Evolutionary conservation across 1,140 invertebrate species (phyloP).

Genomic region (Zaprionus gabonicus): DNA sequence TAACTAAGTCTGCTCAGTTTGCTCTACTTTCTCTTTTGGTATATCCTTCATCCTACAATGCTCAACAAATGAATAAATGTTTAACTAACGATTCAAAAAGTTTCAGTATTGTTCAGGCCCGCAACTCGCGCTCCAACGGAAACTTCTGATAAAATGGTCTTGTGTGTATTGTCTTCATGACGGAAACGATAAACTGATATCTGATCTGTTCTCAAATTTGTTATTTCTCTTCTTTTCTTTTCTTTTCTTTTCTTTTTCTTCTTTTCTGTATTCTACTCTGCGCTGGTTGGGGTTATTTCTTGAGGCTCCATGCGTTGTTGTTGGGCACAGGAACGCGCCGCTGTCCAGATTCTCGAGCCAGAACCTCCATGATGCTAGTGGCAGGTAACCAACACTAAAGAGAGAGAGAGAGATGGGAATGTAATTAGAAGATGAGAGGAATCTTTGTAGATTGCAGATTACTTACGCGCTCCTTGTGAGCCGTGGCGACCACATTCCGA

Average conservation of each 20-base stretch:
- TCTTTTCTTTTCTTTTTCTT: neutral
- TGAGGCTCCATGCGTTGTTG: conserved; percentile 85
- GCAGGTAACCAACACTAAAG: conserved; percentile 93
- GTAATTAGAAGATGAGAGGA: neutral
- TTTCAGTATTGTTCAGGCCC: conserved; percentile 23
- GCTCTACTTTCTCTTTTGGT: conserved; percentile 25
- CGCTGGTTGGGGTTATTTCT: conserved; percentile 58
- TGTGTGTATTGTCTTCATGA: conserved; percentile 56
- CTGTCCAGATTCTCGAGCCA: conserved; percentile 91
- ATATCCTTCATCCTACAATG: conserved; percentile 20
- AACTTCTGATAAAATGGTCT: conserved; percentile 26
- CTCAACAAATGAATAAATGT: conserved; percentile 28
- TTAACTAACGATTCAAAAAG: conserved; percentile 25
- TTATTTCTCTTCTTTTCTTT: neutral
- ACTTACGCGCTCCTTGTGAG: conserved; percentile 90
- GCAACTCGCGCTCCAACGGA: conserved; percentile 12
- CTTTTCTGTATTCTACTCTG: neutral
- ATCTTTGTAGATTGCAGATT: conserved; percentile 1
- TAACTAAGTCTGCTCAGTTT: conserved; percentile 1
- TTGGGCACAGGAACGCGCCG: conserved; percentile 90
- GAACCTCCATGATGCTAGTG: conserved; percentile 91
- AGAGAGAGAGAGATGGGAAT: neutral
- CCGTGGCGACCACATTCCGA: conserved; percentile 96
- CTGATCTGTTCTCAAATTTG: conserved; percentile 9
- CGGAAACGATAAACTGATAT: conserved; percentile 33